A percentile compares a stretch with the other conserved stretches of the same genome.
Conservation (phyloP, 2,113 vertebrate genomes). For the Clupea harengus region DNA sequence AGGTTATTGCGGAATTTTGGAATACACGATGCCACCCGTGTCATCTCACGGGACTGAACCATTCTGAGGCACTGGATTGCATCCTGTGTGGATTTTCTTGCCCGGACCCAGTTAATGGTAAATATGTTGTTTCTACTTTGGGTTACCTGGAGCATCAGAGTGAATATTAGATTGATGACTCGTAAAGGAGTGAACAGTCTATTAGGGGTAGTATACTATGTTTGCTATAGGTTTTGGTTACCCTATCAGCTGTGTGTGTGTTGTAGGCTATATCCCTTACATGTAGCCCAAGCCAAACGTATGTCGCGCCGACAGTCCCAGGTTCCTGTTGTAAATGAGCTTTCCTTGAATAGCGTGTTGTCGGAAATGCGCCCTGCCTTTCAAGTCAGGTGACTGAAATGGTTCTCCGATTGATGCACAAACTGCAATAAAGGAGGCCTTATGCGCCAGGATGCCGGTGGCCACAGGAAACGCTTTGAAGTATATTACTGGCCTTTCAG, state of each 20-base stretch:
- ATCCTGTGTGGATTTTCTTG: constrained; percentile 32
- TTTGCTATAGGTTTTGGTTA: not conserved
- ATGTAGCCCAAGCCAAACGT: constrained; percentile 1
- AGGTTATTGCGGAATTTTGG: constrained; percentile 19
- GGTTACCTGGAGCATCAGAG: not conserved
- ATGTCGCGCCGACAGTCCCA: constrained; percentile 3
- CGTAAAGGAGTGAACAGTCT: not conserved
- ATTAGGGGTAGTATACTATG: not conserved
- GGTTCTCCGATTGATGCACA: constrained; percentile 44
- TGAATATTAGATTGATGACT: not conserved
- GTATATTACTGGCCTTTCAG: constrained; percentile 70
- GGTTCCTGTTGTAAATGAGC: constrained; percentile 41
- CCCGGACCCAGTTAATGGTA: constrained; percentile 39
- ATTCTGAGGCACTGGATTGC: constrained; percentile 16
- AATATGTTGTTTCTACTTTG: constrained; percentile 26
- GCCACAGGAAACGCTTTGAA: constrained; percentile 71
- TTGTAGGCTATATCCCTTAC: not conserved
- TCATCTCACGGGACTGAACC: constrained; percentile 31
- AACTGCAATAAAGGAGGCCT: constrained; percentile 58
- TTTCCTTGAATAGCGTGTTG: constrained; percentile 37
- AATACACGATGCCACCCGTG: constrained; percentile 27
- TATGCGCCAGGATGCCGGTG: constrained; percentile 63
- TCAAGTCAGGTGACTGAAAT: constrained; percentile 47
- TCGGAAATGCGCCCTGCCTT: constrained; percentile 41
- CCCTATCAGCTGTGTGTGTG: not conserved